These are phyloP conservation scores for Upupa epops DNA, from an alignment of 2,113 vertebrate genomes.

Conservation along the genomic window DNA sequence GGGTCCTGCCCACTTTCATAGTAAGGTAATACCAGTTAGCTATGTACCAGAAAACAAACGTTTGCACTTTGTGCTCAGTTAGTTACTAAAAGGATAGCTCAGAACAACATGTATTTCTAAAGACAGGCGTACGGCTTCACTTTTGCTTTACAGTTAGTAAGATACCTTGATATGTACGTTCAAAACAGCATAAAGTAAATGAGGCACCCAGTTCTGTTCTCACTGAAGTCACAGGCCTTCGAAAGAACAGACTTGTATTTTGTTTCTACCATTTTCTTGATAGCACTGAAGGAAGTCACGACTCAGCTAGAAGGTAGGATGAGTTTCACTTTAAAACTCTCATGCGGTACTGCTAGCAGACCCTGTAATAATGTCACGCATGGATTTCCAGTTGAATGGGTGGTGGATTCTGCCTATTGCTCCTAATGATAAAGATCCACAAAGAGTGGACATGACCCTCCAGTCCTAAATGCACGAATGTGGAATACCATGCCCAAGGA, in stretches of 20 bases:
- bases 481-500: background rate
- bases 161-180: background rate
- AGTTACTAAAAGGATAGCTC: background rate
- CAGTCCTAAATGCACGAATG: background rate
- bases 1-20: constrained; percentile 6
- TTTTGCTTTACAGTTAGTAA: background rate
- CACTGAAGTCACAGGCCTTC: background rate
- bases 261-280: background rate
- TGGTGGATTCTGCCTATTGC: background rate
- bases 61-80: background rate
- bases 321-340: background rate
- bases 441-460: background rate
- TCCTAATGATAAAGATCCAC: background rate
- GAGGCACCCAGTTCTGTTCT: background rate
- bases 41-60: background rate
- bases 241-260: background rate
- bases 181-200: background rate
- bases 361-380: background rate
- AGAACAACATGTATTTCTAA: background rate
- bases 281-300: background rate
- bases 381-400: background rate
- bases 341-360: background rate
- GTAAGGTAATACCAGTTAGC: background rate
- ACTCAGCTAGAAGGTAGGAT: background rate
- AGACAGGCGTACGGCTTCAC: background rate